Conservation (phyloP, 2,113 vertebrate species). For the Centropus bengalensis region DNA sequence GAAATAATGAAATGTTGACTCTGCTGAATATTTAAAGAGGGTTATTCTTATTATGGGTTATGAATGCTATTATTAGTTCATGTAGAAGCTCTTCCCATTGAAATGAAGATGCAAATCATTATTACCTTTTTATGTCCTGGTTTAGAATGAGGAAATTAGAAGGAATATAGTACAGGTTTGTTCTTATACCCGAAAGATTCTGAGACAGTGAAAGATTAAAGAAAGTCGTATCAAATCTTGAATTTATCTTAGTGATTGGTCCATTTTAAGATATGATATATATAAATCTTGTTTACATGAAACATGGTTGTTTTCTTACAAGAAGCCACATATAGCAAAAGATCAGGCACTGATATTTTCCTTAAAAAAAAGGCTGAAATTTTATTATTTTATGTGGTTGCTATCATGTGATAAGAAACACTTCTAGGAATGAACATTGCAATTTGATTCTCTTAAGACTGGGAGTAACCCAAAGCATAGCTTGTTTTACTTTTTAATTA, state of each 20-base stretch:
- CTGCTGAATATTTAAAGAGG: conserved; percentile 42
- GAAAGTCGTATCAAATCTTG: neutral
- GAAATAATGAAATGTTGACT: conserved; percentile 58
- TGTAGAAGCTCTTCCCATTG: neutral
- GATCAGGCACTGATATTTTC: neutral
- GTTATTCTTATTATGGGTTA: neutral
- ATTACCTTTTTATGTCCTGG: neutral
- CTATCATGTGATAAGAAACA: neutral
- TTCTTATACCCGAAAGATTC: neutral
- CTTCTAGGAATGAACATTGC: neutral
- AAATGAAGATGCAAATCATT: neutral
- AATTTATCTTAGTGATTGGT: neutral
- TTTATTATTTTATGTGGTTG: neutral
- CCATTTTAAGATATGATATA: neutral
- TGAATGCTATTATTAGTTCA: conserved; percentile 12
- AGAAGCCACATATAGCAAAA: neutral
- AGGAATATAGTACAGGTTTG: neutral
- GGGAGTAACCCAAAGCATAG: neutral
- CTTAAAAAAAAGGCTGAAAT: fast-evolving
- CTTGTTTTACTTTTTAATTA: neutral
- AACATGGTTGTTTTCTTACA: neutral
- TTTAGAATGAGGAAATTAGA: neutral
- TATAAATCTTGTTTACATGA: neutral
- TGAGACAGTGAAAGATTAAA: neutral
- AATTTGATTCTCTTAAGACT: neutral